Percentiles rank a stretch among this genome's conserved stretches.
These are phyloP conservation scores for Ypsolopha scabrella DNA, from an alignment of 2,888 invertebrate genomes.

Conservation along the genomic window DNA sequence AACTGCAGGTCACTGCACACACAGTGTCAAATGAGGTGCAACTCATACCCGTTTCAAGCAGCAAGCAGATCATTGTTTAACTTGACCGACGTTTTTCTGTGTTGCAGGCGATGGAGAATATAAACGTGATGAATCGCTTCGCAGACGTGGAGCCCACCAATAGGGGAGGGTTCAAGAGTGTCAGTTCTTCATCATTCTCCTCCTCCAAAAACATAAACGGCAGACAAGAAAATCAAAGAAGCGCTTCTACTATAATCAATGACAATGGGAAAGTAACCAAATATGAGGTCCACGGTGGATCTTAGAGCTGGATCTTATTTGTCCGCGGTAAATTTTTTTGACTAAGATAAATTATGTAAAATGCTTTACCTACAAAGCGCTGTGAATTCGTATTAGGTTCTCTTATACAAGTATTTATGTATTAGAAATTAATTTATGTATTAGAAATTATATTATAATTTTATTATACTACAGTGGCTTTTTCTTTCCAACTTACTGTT, in stretches of 20 bases:
- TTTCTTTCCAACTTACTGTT: too few species aligned
- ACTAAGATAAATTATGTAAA: background rate
- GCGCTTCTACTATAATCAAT: conserved; percentile 76
- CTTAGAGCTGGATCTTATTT: too few species aligned
- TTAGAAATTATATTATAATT: background rate
- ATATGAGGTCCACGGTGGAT: conserved; percentile 54
- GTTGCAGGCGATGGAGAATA: conserved; percentile 59
- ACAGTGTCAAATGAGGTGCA: too few species aligned
- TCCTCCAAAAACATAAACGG: conserved; percentile 73
- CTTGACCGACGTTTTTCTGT: background rate
- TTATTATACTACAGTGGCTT: too few species aligned
- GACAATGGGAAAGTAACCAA: conserved; percentile 79
- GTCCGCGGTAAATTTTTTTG: background rate
- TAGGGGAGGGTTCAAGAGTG: conserved; percentile 38
- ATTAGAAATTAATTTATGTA: too few species aligned
- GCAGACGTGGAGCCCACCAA: conserved; percentile 11
- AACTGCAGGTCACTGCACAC: too few species aligned
- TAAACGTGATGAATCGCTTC: conserved; percentile 41
- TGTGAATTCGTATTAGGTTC: too few species aligned
- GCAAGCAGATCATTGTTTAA: too few species aligned
- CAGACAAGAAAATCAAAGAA: conserved; percentile 58
- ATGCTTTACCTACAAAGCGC: too few species aligned
- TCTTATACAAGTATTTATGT: too few species aligned
- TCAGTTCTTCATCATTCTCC: conserved; percentile 75
- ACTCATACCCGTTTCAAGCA: too few species aligned